Conservation (phyloP, 2,888 invertebrate genomes). For the Epirrita christyi region DNA sequence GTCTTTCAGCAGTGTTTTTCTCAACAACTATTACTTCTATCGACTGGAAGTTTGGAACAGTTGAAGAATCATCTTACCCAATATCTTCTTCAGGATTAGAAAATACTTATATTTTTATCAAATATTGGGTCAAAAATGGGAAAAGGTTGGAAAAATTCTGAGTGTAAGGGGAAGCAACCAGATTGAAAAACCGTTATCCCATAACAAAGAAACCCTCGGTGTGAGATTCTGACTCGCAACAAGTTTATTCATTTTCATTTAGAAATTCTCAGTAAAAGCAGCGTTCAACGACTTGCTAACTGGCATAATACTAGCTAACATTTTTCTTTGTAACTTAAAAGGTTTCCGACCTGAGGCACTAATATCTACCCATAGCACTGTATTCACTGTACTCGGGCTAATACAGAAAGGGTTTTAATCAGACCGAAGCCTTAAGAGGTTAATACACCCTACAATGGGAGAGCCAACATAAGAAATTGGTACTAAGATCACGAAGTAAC, state of each 20-base stretch:
- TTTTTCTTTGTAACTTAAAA: conserved; percentile 19
- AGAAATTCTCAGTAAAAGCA: background rate
- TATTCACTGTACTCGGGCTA: conserved; percentile 15
- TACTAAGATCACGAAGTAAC: background rate
- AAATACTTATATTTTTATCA: too few relatives aligned
- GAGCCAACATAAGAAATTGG: conserved; percentile 18
- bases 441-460: conserved; percentile 18
- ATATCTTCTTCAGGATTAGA: too few relatives aligned
- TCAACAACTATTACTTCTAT: too few relatives aligned
- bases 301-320: background rate
- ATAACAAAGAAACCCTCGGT: too few relatives aligned
- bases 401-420: conserved; percentile 26
- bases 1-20: too few relatives aligned
- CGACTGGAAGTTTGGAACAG: too few relatives aligned
- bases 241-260: background rate
- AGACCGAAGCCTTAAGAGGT: conserved; percentile 23
- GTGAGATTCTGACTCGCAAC: too few relatives aligned
- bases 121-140: too few relatives aligned
- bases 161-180: too few relatives aligned
- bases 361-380: conserved; percentile 1
- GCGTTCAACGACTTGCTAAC: background rate
- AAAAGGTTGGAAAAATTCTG: too few relatives aligned
- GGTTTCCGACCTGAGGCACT: conserved; percentile 13
- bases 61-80: too few relatives aligned
- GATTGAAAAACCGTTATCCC: too few relatives aligned